Evolutionary conservation across 2,888 invertebrate species (phyloP).

Genomic region (Opisthograptis luteolata): DNA sequence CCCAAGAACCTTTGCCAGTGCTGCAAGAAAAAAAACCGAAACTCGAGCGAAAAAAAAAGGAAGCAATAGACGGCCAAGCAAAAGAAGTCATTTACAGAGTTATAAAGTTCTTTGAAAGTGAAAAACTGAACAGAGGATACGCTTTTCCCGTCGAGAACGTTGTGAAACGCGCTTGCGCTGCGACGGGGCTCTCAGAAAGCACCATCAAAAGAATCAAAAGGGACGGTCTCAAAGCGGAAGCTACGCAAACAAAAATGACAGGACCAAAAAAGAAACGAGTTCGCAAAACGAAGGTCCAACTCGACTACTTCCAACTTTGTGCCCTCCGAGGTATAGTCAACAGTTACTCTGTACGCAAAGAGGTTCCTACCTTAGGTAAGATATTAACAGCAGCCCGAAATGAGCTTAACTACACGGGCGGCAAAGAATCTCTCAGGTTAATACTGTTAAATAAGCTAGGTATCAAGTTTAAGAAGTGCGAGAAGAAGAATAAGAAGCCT

Average conservation of each 20-base stretch:
- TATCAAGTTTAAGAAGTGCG: slow-evolving; percentile 79
- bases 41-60: slow-evolving; percentile 72
- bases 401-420: slow-evolving; percentile 72
- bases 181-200: slow-evolving; percentile 75
- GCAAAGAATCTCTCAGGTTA: slow-evolving; percentile 73
- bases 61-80: slow-evolving; percentile 77
- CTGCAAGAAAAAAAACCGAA: slow-evolving; percentile 55
- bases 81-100: slow-evolving; percentile 77
- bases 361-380: slow-evolving; percentile 74
- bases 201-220: slow-evolving; percentile 76
- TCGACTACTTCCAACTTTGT: slow-evolving; percentile 75
- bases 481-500: slow-evolving; percentile 75
- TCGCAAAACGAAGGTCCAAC: slow-evolving; percentile 73
- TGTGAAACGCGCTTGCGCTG: slow-evolving; percentile 74
- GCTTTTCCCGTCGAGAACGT: slow-evolving; percentile 78
- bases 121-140: slow-evolving; percentile 77
- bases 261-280: slow-evolving; percentile 77
- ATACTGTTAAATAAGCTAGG: slow-evolving; percentile 76
- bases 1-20: slow-evolving; percentile 35
- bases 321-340: slow-evolving; percentile 74
- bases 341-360: slow-evolving; percentile 71
- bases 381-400: slow-evolving; percentile 73
- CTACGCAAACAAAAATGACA: slow-evolving; percentile 74
- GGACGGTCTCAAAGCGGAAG: slow-evolving; percentile 72
- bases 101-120: slow-evolving; percentile 78